Conservation (phyloP, 2,113 vertebrate genomes). For the Lophura nycthemera region DNA sequence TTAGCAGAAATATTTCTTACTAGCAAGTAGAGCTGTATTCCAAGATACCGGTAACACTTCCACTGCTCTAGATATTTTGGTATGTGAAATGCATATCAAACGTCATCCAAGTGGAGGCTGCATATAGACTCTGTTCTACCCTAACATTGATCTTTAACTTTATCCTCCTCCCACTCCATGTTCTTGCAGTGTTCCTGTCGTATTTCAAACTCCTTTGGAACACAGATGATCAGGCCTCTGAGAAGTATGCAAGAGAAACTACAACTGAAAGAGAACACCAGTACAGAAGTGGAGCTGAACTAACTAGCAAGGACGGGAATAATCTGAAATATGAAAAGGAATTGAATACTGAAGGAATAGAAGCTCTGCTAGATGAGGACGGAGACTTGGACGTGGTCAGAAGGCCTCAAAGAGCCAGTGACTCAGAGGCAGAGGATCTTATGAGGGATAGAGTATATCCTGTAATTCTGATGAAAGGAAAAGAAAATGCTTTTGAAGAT, state of each 20-base stretch:
- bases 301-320: not conserved
- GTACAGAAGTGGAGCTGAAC: not conserved
- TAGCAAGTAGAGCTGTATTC: not conserved
- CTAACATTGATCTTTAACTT: not conserved
- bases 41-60: not conserved
- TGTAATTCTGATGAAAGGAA: slow-evolving; percentile 80
- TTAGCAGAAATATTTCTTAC: not conserved
- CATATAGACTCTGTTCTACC: not conserved
- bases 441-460: slow-evolving; percentile 78
- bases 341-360: not conserved
- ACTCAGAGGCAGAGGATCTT: not conserved
- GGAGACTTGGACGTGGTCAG: slow-evolving; percentile 89
- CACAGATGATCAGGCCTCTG: slow-evolving; percentile 8
- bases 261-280: not conserved
- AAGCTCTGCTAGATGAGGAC: slow-evolving; percentile 83
- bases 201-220: slow-evolving; percentile 84
- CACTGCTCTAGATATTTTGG: not conserved
- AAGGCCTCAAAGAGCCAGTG: slow-evolving; percentile 66
- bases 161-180: not conserved
- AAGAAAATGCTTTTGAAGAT: slow-evolving; percentile 45
- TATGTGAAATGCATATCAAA: not conserved
- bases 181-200: slow-evolving; percentile 87
- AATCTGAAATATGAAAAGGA: not conserved
- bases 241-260: not conserved
- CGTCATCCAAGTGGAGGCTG: not conserved